These are phyloP conservation scores for Chrysemys picta DNA, from an alignment of 2,113 vertebrate genomes.

Conservation along the genomic window DNA sequence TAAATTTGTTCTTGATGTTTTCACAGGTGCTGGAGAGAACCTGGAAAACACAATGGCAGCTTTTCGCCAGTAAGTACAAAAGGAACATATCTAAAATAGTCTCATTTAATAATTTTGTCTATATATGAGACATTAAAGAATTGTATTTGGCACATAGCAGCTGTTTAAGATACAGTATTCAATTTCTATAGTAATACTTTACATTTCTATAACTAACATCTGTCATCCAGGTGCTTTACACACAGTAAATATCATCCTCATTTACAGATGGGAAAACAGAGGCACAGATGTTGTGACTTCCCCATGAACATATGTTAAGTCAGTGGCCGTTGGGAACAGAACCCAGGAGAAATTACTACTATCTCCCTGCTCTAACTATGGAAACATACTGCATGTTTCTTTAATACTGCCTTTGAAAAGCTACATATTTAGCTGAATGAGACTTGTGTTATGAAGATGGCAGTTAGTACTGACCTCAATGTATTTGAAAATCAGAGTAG, in stretches of 20 bases:
- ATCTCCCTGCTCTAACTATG: not conserved
- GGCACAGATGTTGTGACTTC: not conserved
- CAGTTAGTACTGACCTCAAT: not conserved
- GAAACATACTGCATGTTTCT: not conserved
- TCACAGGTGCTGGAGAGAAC: conserved; percentile 94
- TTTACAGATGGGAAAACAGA: not conserved
- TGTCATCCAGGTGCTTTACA: not conserved
- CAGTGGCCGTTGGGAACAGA: not conserved
- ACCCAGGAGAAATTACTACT: not conserved
- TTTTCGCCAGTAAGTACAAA: conserved; percentile 93
- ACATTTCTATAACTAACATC: not conserved
- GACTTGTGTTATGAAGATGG: not conserved
- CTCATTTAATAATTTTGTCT: not conserved
- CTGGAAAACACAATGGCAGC: conserved; percentile 98
- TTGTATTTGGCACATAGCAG: not conserved
- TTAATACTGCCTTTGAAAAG: not conserved
- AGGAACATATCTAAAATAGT: not conserved
- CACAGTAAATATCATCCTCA: not conserved
- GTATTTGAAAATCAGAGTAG: not conserved
- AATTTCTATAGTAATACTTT: not conserved
- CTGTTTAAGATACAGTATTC: not conserved
- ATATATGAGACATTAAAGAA: not conserved
- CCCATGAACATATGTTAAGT: fast-evolving
- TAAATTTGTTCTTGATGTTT: conserved; percentile 33
- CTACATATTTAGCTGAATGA: not conserved